Percentiles rank a stretch among this genome's conserved stretches.
phyloP scores from a whole-genome alignment of 2,113 vertebrate species.

The Hippocampus barbouri region DNA sequence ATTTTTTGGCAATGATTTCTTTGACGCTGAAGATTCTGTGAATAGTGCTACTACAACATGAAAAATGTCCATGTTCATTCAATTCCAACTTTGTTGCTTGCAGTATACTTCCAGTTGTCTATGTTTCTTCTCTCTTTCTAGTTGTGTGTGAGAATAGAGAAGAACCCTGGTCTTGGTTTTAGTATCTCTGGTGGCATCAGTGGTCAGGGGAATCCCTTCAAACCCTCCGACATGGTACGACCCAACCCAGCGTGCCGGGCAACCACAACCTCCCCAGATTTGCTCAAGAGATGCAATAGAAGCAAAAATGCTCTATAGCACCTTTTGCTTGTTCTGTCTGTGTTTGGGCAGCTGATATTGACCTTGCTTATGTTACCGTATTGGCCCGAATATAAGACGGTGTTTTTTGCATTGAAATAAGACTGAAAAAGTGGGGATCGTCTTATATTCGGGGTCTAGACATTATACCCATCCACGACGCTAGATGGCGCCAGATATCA shows the following conservation, averaged over 20 bases:
- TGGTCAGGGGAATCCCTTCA: slow-evolving; percentile 99
- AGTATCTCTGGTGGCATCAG: slow-evolving; percentile 99
- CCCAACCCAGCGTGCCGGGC: slow-evolving; percentile 49
- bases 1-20: neutral
- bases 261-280: slow-evolving; percentile 51
- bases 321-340: slow-evolving; percentile 45
- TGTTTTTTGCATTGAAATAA: too few species aligned
- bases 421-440: too few species aligned
- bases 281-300: slow-evolving; percentile 70
- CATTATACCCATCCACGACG: too few species aligned
- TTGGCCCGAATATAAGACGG: too few species aligned
- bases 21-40: slow-evolving; percentile 4
- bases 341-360: slow-evolving; percentile 33
- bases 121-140: slow-evolving; percentile 41
- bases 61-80: neutral
- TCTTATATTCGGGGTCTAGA: too few species aligned
- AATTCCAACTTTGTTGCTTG: neutral
- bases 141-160: slow-evolving; percentile 99
- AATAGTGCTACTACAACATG: slow-evolving; percentile 24
- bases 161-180: slow-evolving; percentile 98
- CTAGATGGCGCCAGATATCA: too few species aligned
- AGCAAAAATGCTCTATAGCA: slow-evolving; percentile 64
- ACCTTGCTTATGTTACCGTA: neutral
- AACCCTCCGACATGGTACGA: slow-evolving; percentile 98
- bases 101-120: slow-evolving; percentile 1